These are phyloP conservation scores for Osmerus eperlanus DNA, from an alignment of 2,113 vertebrate genomes.

Conservation along the genomic window DNA sequence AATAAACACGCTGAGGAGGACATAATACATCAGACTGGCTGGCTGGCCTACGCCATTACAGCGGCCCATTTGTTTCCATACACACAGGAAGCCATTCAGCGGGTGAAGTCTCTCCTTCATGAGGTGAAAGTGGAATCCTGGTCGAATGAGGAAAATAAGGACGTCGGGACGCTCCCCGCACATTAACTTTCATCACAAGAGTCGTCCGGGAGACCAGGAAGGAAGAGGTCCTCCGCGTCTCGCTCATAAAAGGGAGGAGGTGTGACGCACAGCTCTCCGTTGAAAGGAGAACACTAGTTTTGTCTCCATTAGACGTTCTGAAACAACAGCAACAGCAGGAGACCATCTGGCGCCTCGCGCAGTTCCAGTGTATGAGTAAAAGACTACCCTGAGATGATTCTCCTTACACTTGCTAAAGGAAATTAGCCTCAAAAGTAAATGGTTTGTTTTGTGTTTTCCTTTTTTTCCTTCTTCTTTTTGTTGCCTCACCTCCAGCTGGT, in stretches of 20 bases:
- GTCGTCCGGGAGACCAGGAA: slow-evolving; percentile 60
- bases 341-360: slow-evolving; percentile 50
- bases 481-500: slow-evolving; percentile 38
- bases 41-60: slow-evolving; percentile 73
- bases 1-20: slow-evolving; percentile 78
- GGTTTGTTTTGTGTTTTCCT: slow-evolving; percentile 24
- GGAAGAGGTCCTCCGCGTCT: slow-evolving; percentile 43
- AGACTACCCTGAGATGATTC: slow-evolving; percentile 47
- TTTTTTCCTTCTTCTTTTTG: slow-evolving; percentile 2
- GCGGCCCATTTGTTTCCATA: slow-evolving; percentile 79
- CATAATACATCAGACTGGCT: slow-evolving; percentile 78
- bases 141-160: slow-evolving; percentile 65
- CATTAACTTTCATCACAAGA: slow-evolving; percentile 80
- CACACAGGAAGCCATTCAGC: slow-evolving; percentile 59
- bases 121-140: slow-evolving; percentile 65
- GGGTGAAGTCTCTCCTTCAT: slow-evolving; percentile 65
- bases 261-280: slow-evolving; percentile 64
- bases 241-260: slow-evolving; percentile 66
- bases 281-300: slow-evolving; percentile 73
- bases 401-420: slow-evolving; percentile 31
- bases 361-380: slow-evolving; percentile 51
- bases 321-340: slow-evolving; percentile 53
- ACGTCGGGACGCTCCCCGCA: slow-evolving; percentile 57
- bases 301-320: slow-evolving; percentile 72
- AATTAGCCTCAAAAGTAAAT: slow-evolving; percentile 39